A percentile compares a stretch with the other conserved stretches of the same genome.
Evolutionary conservation across 1,140 invertebrate genomes (phyloP).

Genomic region (Drosophila suzukii): DNA sequence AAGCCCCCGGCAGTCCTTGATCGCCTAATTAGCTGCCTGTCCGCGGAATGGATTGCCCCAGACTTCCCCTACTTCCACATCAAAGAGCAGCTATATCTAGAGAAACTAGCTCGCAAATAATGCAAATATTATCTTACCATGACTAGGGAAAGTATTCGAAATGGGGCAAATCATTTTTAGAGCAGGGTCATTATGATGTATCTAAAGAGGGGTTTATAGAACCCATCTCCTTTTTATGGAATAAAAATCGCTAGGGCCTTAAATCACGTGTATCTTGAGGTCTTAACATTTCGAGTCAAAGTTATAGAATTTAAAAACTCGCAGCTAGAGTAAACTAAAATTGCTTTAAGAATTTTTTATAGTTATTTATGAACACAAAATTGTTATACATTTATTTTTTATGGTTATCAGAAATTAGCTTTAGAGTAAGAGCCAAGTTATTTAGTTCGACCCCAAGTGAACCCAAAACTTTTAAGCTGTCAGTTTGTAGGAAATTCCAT

Average conservation of each 20-base stretch:
- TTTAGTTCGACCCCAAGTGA: background rate
- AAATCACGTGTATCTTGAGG: too few relatives aligned
- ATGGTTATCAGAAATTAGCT: too few relatives aligned
- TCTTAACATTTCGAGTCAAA: too few relatives aligned
- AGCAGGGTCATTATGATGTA: background rate
- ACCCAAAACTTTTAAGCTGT: background rate
- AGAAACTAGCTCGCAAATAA: slow-evolving; percentile 1
- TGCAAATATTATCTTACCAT: slow-evolving; percentile 12
- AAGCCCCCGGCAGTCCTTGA: slow-evolving; percentile 59
- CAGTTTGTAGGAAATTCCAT: background rate
- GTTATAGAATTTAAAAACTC: too few relatives aligned
- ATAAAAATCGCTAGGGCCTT: too few relatives aligned
- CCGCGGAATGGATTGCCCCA: slow-evolving; percentile 38
- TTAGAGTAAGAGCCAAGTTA: too few relatives aligned
- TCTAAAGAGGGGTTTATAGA: background rate
- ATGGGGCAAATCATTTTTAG: background rate
- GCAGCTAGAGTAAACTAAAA: too few relatives aligned
- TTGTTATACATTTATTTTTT: too few relatives aligned
- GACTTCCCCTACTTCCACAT: slow-evolving; percentile 12
- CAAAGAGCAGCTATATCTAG: background rate
- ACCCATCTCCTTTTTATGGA: too few relatives aligned
- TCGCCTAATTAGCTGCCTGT: slow-evolving; percentile 68
- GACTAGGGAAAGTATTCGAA: background rate
- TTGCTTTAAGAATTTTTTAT: too few relatives aligned
- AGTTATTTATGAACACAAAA: too few relatives aligned